Percentiles rank a stretch among this genome's conserved stretches.
Evolutionary conservation across 2,113 vertebrate species (phyloP).

Genomic region (Apeltes quadracus): DNA sequence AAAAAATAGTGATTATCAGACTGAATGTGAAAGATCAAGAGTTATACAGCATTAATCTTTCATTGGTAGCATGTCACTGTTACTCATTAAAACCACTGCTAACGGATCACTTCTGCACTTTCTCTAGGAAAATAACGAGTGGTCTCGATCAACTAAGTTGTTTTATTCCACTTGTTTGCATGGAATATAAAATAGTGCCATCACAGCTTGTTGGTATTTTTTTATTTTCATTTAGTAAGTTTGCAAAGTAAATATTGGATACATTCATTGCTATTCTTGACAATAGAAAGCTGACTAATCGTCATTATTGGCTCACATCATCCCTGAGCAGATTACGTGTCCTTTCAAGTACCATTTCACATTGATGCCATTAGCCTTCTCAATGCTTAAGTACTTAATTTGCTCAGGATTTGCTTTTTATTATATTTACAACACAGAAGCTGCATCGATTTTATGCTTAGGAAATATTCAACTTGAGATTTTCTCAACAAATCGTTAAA

Average conservation of each 20-base stretch:
- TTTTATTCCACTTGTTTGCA: slow-evolving; percentile 11
- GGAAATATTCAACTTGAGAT: slow-evolving; percentile 30
- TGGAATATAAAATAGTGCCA: slow-evolving; percentile 17
- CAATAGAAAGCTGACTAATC: slow-evolving; percentile 1
- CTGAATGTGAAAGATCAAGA: neutral
- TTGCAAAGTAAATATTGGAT: slow-evolving; percentile 12
- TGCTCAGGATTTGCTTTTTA: slow-evolving; percentile 25
- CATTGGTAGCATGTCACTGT: slow-evolving; percentile 4
- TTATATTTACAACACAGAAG: slow-evolving; percentile 21
- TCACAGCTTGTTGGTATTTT: slow-evolving; percentile 28
- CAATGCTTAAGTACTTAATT: slow-evolving; percentile 14
- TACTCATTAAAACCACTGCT: slow-evolving; percentile 13
- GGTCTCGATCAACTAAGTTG: slow-evolving; percentile 15
- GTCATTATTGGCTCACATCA: neutral
- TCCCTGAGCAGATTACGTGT: slow-evolving; percentile 13
- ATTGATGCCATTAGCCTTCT: slow-evolving; percentile 11
- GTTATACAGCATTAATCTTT: neutral
- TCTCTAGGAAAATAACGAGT: slow-evolving; percentile 41
- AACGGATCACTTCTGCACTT: slow-evolving; percentile 29
- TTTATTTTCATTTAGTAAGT: neutral
- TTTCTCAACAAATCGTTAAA: slow-evolving; percentile 21
- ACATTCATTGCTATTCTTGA: slow-evolving; percentile 4
- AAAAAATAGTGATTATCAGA: slow-evolving; percentile 1
- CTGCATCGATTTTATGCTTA: slow-evolving; percentile 39
- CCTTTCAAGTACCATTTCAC: neutral